Evolutionary conservation across 1,140 invertebrate species (phyloP), one percentile per base, ranked within the genome.

Genomic region (Trichonephila clavata): DNA sequence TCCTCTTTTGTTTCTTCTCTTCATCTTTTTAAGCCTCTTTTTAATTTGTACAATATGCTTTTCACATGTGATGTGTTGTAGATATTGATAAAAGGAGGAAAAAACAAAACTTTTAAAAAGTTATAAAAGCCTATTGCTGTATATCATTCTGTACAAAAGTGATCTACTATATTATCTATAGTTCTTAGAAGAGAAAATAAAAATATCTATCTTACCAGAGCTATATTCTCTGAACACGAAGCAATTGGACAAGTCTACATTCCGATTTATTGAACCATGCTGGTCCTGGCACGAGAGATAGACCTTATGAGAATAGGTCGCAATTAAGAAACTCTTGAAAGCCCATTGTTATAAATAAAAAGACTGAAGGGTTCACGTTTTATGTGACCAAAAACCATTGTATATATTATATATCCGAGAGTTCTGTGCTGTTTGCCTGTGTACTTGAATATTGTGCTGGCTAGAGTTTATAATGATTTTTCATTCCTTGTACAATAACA

Each of bases 331-430:
- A 21, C 60, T 68, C 43, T 86, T 88, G 65, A 88, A 93, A 93
- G 92, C 92, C 92, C 92, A 93, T 39, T 93, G 86, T 86, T 57
- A 65, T 59, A 20, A 27, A 59, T 24, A 50, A 24, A 84, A 83
- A 90, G 93, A 94, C 86, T 89, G 87, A 89, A 87, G 63, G 71
- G 80, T 90, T 86, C 86, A 93, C 65, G 68, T 93, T 93, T 88
- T 88, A 77, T 65, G 77, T 84, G 86, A 90, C 86, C 87, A n/a
- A 87, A 93, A 50, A 86, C 86, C 61, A 90, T 94, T 94, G 93
- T 94, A 94, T 20, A 93, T 93, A 93, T 81, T 93, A 89, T 94
- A 90, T 94, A 94, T 94, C 80, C 87, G 77, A 90, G 93, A 94
- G 87, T 89, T 50, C 71, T 94, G 92, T 93, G 86, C 92, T 88